Evolutionary conservation across 2,888 invertebrate genomes (phyloP), one percentile per base, ranked within the genome.

Genomic region (Archips crataeganus): DNA sequence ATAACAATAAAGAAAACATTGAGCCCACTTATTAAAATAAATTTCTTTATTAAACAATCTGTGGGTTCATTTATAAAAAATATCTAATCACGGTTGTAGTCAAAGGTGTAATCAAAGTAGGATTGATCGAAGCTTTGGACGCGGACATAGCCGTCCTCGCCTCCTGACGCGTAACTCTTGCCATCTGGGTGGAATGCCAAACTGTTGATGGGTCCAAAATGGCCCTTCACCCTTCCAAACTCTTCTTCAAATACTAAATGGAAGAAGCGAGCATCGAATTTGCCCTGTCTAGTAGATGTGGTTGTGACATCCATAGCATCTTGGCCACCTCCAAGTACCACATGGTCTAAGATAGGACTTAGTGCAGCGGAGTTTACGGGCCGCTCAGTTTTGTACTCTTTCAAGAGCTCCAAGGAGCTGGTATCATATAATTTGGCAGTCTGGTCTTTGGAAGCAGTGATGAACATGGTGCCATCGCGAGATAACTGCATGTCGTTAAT

Each of bases 281-380:
- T 99, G 69, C 99, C 99, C 76, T 98, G 97, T 80, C 98, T 96
- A 0, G 98, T 96, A 0, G 98, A 98, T 0, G 99, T 99, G 1
- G 98, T 99, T 62, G 99, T 99, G 75, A 99, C 99, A 86, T 99
- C 99, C 98, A 99, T 99, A 74, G 99, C 99, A 90, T 99, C 99
- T 94, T 99, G 99, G 82, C 99, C 99, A 90, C 99, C 99, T 75
- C 99, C 99, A 62, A 99, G 95, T 2, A 99, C 98, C 5, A 99
- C 99, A 94, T 99, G 99, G 90, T 99, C 99, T 71, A 97, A 94
- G 79, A 98, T 97, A 0, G 99, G 99, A 77, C 99, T 99, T 77
- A 99, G 97, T 1, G 99, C 97, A 0, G 99, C 99, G 0, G 99
- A 99, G 90, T 99, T 99, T 0, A 99, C 98, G 0, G 99, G 99